Evolutionary conservation across 2,797 vertebrate species (phyloP).

Genomic region (Xiphophorus birchmanni): DNA sequence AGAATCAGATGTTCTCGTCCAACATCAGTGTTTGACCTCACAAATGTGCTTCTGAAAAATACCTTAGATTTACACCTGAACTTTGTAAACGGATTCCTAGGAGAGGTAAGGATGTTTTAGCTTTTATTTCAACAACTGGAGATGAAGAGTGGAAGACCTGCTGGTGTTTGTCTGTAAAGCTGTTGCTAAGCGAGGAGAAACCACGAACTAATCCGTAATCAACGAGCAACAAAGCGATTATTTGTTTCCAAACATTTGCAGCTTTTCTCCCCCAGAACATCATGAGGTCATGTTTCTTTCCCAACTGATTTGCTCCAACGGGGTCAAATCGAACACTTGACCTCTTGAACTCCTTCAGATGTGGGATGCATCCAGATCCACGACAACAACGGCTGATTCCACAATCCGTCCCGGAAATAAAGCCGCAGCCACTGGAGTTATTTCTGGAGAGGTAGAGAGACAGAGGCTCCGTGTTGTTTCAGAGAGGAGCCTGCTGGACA

Average conservation of each 20-base stretch:
- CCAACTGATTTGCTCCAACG: slow-evolving; percentile 53
- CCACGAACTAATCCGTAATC: slow-evolving; percentile 36
- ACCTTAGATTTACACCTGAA: neutral
- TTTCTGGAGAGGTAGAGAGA: slow-evolving; percentile 9
- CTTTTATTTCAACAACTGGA: neutral
- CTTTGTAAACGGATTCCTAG: neutral
- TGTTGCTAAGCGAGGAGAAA: slow-evolving; percentile 15
- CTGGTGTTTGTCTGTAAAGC: neutral
- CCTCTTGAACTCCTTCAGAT: slow-evolving; percentile 38
- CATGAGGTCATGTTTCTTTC: slow-evolving; percentile 65
- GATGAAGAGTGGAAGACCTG: neutral
- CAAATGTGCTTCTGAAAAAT: neutral
- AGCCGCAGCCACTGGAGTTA: slow-evolving; percentile 49
- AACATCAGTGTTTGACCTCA: neutral
- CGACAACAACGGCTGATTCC: slow-evolving; percentile 30
- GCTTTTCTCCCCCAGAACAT: slow-evolving; percentile 35
- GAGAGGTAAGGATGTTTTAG: neutral
- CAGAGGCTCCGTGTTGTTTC: slow-evolving; percentile 64
- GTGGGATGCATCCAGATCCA: slow-evolving; percentile 26
- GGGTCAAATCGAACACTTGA: slow-evolving; percentile 31
- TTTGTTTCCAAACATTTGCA: slow-evolving; percentile 47
- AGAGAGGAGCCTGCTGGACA: slow-evolving; percentile 63
- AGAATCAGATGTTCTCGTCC: neutral
- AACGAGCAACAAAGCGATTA: slow-evolving; percentile 33
- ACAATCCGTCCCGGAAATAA: slow-evolving; percentile 36